These are phyloP conservation scores for Exocentrus adspersus DNA, from an alignment of 2,888 invertebrate genomes.

Conservation along the genomic window DNA sequence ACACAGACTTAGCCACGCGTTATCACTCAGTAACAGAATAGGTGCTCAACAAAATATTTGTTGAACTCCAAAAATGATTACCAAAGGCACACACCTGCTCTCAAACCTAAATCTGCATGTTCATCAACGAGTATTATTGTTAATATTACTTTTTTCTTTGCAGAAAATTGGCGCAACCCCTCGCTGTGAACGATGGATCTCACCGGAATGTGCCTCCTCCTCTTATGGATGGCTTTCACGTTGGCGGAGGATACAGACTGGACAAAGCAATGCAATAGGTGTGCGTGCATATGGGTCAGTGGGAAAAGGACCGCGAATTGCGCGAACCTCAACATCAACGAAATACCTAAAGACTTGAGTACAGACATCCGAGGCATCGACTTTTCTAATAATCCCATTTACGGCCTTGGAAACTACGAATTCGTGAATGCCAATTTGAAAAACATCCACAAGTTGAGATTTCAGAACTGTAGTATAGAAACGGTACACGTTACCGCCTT, in stretches of 20 bases:
- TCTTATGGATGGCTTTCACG: constrained; percentile 41
- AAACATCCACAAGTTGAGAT: constrained; percentile 83
- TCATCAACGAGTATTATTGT: too few species aligned
- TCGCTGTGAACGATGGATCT: constrained; percentile 33
- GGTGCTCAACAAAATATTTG: too few species aligned
- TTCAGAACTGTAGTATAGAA: constrained; percentile 79
- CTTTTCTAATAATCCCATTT: constrained; percentile 76
- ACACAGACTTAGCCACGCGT: too few species aligned
- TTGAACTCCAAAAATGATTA: too few species aligned
- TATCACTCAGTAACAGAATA: too few species aligned
- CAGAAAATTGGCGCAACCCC: constrained; percentile 4
- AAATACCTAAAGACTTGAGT: constrained; percentile 79
- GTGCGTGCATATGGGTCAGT: constrained; percentile 87
- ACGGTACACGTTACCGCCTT: constrained; percentile 81
- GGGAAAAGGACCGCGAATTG: constrained; percentile 89
- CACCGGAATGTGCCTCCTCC: constrained; percentile 31
- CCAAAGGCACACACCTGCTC: too few species aligned
- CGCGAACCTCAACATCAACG: constrained; percentile 65
- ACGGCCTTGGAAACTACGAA: constrained; percentile 72
- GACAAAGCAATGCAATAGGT: constrained; percentile 67
- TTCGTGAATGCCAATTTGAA: constrained; percentile 76
- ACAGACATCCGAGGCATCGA: constrained; percentile 78
- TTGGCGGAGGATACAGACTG: constrained; percentile 69
- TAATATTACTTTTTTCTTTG: constrained; percentile 13
- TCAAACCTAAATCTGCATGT: too few species aligned